These are phyloP conservation scores for Caenorhabditis uteleia DNA, from an alignment of 2,888 invertebrate species.

Conservation along the genomic window DNA sequence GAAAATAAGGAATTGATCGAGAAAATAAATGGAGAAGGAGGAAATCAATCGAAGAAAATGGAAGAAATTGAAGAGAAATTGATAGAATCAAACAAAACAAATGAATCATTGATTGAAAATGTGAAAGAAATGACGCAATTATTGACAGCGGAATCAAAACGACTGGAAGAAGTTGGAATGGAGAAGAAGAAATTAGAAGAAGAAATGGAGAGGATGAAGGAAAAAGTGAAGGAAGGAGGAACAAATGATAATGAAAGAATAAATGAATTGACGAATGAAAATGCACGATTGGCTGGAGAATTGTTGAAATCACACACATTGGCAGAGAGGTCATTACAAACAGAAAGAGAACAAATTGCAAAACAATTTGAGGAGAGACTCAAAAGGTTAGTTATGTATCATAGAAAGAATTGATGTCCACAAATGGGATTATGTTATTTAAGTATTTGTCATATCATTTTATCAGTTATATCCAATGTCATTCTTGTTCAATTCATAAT, in stretches of 20 bases:
- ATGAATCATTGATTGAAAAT: constrained; percentile 13
- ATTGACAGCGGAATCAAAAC: constrained; percentile 42
- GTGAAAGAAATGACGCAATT: constrained; percentile 25
- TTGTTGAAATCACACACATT: constrained; percentile 44
- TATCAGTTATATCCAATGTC: neutral
- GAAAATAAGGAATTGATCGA: constrained; percentile 9
- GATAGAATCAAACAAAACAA: constrained; percentile 6
- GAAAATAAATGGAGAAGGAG: constrained; percentile 5
- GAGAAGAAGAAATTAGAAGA: constrained; percentile 30
- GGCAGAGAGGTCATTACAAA: constrained; percentile 18
- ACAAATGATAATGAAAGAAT: constrained; percentile 4
- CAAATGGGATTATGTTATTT: too few relatives aligned
- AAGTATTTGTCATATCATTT: too few relatives aligned
- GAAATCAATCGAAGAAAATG: neutral
- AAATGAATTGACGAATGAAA: constrained; percentile 51
- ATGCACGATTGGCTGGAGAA: constrained; percentile 56
- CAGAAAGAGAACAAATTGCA: constrained; percentile 25
- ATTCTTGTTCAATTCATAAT: neutral
- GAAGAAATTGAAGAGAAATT: constrained; percentile 17
- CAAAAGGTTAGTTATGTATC: constrained; percentile 18
- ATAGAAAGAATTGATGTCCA: too few relatives aligned
- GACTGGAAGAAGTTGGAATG: constrained; percentile 30
- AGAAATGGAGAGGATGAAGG: constrained; percentile 23
- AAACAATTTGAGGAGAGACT: constrained; percentile 38
- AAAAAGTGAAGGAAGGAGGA: constrained; percentile 3